Conservation (phyloP, 2,888 invertebrate species). For the Acanthosepion esculentum region DNA sequence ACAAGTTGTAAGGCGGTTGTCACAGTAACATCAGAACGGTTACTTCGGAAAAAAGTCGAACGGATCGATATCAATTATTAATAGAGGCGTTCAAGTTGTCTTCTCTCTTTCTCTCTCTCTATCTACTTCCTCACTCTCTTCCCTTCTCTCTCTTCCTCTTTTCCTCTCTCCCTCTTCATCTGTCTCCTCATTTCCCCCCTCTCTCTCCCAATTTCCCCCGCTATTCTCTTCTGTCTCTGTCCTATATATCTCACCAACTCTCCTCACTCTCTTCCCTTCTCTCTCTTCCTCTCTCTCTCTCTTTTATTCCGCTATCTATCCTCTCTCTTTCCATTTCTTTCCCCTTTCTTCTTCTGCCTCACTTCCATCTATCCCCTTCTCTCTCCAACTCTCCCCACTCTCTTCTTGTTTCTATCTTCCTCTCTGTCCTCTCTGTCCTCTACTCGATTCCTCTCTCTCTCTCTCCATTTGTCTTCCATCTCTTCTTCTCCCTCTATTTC, state of each 20-base stretch:
- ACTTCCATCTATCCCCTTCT: no score
- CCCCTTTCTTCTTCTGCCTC: no score
- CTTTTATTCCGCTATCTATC: not conserved
- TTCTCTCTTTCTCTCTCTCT: not conserved
- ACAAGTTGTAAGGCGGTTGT: not conserved
- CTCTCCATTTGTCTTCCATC: not conserved
- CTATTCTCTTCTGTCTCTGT: not conserved
- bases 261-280: not conserved
- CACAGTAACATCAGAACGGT: not conserved
- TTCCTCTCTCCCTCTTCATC: no score
- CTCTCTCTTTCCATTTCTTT: not conserved
- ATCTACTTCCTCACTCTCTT: not conserved
- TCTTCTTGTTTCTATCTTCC: not conserved
- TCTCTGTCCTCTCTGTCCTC: not conserved
- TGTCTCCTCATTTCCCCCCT: not conserved
- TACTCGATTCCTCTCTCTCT: not conserved
- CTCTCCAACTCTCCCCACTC: not conserved
- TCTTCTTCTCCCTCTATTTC: not conserved
- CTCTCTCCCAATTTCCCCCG: not conserved
- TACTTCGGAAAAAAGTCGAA: not conserved
- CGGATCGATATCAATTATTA: not conserved
- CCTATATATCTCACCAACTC: not conserved
- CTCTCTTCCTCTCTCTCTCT: conserved; percentile 33
- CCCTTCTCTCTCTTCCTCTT: not conserved
- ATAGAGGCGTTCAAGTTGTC: not conserved